Evolutionary conservation across 2,888 invertebrate genomes (phyloP).

Genomic region (Phyllotreta striolata): DNA sequence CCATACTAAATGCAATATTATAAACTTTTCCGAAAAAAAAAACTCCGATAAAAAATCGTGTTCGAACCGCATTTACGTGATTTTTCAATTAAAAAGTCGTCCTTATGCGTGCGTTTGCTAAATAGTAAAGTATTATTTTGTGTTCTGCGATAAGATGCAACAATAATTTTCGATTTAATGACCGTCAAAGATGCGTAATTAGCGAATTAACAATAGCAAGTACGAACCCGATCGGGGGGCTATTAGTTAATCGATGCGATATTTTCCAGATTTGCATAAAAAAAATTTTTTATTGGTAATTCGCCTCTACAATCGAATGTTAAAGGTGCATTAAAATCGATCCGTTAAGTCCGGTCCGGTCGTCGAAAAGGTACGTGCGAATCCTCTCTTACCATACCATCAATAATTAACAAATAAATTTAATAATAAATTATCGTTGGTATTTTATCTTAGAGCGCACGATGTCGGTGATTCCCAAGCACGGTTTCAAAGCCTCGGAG

Average conservation of each 20-base stretch:
- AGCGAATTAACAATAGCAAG: conserved; percentile 6
- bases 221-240: not conserved
- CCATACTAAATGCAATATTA: too few relatives aligned
- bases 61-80: conserved; percentile 7
- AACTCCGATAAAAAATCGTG: not conserved
- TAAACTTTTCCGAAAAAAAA: not conserved
- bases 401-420: too few relatives aligned
- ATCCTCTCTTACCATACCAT: not conserved
- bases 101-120: conserved; percentile 11
- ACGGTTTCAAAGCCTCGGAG: conserved; percentile 44
- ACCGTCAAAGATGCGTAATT: conserved; percentile 20
- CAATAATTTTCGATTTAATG: conserved; percentile 33
- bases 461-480: conserved; percentile 40
- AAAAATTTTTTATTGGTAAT: too few relatives aligned
- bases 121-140: conserved; percentile 35
- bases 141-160: conserved; percentile 35
- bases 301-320: too few relatives aligned
- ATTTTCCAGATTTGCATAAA: conserved; percentile 4
- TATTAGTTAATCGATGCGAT: conserved; percentile 1
- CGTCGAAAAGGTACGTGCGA: not conserved
- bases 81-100: conserved; percentile 27
- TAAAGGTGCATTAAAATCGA: too few relatives aligned
- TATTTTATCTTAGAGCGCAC: conserved; percentile 24
- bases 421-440: too few relatives aligned
- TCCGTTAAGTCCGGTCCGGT: not conserved